Evolutionary conservation across 2,888 invertebrate genomes (phyloP).

Genomic region (Drosophila paranaensis): DNA sequence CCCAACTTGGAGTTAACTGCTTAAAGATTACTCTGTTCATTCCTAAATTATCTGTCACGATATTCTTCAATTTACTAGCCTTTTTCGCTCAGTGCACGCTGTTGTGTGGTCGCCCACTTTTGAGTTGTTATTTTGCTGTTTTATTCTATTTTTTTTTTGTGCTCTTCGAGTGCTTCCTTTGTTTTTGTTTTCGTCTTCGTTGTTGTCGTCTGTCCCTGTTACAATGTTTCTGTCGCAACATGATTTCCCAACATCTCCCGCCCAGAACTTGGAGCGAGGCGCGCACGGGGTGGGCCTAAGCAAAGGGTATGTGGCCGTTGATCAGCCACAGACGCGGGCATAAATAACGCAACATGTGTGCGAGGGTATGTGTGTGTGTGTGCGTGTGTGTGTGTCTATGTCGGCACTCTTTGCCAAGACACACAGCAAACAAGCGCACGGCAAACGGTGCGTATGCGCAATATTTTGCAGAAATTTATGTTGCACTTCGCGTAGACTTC

Average conservation of each 20-base stretch:
- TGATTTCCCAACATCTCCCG: slow-evolving; percentile 35
- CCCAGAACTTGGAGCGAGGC: slow-evolving; percentile 4
- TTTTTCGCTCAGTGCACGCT: slow-evolving; percentile 57
- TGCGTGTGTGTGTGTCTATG: slow-evolving; percentile 36
- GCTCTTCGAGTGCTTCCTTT: slow-evolving; percentile 32
- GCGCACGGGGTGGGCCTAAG: not conserved
- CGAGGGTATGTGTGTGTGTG: slow-evolving; percentile 30
- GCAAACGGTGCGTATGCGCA: slow-evolving; percentile 72
- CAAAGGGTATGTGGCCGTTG: not conserved
- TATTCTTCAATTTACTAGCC: not conserved
- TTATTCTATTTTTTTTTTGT: slow-evolving; percentile 4
- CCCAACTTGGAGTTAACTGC: no score
- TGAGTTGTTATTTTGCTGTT: slow-evolving; percentile 36
- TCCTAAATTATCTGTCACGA: no score
- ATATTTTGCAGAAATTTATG: slow-evolving; percentile 77
- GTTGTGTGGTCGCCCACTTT: slow-evolving; percentile 76
- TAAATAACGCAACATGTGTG: slow-evolving; percentile 68
- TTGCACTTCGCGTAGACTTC: slow-evolving; percentile 75
- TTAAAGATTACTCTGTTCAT: no score
- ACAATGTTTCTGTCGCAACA: slow-evolving; percentile 67
- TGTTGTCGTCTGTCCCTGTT: slow-evolving; percentile 62
- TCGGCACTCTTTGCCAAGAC: slow-evolving; percentile 55
- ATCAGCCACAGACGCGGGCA: slow-evolving; percentile 56
- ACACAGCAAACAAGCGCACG: slow-evolving; percentile 29
- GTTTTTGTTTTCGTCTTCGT: slow-evolving; percentile 63